Base-by-base conservation (phyloP, 2,113 vertebrate species). In the Lipophrys pholis region DNA sequence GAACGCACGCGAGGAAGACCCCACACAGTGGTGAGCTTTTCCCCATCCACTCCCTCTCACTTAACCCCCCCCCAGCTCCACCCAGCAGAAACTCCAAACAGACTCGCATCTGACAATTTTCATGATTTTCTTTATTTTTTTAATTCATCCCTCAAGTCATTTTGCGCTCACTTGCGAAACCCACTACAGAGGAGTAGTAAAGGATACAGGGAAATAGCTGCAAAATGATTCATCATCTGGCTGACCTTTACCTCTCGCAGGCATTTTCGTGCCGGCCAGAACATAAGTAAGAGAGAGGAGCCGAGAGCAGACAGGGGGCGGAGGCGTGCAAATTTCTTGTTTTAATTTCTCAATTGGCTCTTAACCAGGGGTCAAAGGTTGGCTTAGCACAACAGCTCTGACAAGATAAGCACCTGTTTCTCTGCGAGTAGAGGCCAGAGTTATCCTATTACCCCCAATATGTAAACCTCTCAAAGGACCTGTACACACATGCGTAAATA, bases 361-460 rank as follows among this genome's bases (percentile, higher is more conserved):
- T 93, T 93, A 94, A 95, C 92, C 95, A 94, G 70, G 90, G 95
- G 97, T 94, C 93, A 92, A 90, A 95, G 94, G 89, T 95, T 93
- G 82, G 88, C 82, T 96, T 95, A 95, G 94, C 94, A 96, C 86
- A 92, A 93, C 90, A 94, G 84, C 91, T 93, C 90, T 89, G 92
- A 95, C 95, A 94, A 95, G 92, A 95, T 93, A 92, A 95, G 96
- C 96, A 97, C 96, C 95, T 97, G 96, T 83, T 89, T 84, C 78
- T 85, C 53, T 60, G 81, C 70, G 66, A 58, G 71, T 50, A 38
- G 65, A 81, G 84, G 55, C 83, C 41, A 63, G 69, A 89, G 86
- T 90, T 87, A 88, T 91, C 80, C 88, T 76, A 77, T 88, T 87
- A 89, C 96, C 74, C 73, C 71, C 64, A 55, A 79, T 86, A 78